phyloP scores from a whole-genome alignment of 1,140 invertebrate species.

The Arctopsyche grandis region DNA sequence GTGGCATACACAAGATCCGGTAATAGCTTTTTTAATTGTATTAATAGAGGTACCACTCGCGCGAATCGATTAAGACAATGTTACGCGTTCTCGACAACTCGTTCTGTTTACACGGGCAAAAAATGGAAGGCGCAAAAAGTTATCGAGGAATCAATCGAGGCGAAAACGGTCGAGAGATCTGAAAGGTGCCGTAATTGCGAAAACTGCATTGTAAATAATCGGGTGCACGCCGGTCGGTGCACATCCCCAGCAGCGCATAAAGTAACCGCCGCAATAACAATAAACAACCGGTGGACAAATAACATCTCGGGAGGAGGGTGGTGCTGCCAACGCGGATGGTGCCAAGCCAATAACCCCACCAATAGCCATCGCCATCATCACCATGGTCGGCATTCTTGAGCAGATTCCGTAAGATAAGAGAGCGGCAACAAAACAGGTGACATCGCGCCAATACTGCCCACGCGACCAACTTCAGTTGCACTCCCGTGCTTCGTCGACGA shows the following conservation, averaged over 20 bases:
- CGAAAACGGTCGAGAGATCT: too few species aligned
- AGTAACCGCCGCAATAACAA: conserved; percentile 27
- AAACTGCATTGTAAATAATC: conserved; percentile 30
- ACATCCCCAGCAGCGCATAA: conserved; percentile 29
- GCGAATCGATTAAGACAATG: conserved; percentile 41
- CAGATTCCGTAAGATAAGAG: conserved; percentile 12
- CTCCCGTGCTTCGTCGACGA: too few species aligned
- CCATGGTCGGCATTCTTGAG: background rate
- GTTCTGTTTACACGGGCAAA: background rate
- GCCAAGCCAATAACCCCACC: conserved; percentile 11
- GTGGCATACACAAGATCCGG: conserved; percentile 51
- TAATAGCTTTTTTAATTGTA: conserved; percentile 48
- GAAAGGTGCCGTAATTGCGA: conserved; percentile 8
- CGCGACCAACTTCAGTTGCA: background rate
- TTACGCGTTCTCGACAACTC: conserved; percentile 7
- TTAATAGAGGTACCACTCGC: conserved; percentile 41
- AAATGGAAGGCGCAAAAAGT: too few species aligned
- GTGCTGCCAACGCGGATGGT: background rate
- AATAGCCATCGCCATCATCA: background rate
- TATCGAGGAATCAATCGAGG: too few species aligned
- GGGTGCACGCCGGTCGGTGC: background rate
- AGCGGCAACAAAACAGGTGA: conserved; percentile 9
- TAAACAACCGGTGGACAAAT: conserved; percentile 34
- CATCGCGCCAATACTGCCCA: background rate
- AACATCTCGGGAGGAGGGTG: conserved; percentile 13